phyloP scores from a whole-genome alignment of 2,797 vertebrate species.

The Liasis olivaceus region DNA sequence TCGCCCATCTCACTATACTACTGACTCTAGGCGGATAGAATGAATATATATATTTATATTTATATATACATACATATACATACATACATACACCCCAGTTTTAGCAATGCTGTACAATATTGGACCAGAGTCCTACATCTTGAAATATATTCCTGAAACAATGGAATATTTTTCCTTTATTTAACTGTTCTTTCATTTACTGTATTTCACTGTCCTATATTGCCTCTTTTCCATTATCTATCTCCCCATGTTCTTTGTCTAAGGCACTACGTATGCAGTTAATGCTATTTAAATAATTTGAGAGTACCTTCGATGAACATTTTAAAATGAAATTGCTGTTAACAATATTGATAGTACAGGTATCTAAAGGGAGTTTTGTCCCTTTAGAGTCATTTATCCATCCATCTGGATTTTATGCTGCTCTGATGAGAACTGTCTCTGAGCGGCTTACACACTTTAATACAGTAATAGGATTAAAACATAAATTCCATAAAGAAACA shows the following conservation, averaged over 20 bases:
- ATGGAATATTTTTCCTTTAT: neutral
- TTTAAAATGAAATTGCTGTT: neutral
- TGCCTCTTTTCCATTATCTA: neutral
- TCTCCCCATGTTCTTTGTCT: neutral
- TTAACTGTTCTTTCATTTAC: neutral
- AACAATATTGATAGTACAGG: neutral
- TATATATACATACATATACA: too few relatives aligned
- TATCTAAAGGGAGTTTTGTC: neutral
- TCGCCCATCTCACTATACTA: neutral
- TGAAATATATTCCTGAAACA: neutral
- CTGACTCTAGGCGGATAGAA: too few relatives aligned
- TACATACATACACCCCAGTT: neutral
- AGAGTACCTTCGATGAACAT: neutral
- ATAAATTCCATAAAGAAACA: neutral
- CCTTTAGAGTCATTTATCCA: neutral
- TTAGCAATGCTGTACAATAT: neutral
- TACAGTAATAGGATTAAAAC: neutral
- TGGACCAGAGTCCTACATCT: neutral
- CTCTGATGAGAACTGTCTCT: neutral
- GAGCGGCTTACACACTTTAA: neutral
- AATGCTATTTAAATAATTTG: neutral
- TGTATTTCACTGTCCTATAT: neutral
- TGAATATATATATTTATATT: too few relatives aligned
- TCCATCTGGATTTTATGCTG: neutral
- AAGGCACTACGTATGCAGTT: neutral